Percentiles rank a stretch among this genome's conserved stretches.
These are phyloP conservation scores for Ptilonorhynchus violaceus DNA, from an alignment of 2,113 vertebrate genomes.

Conservation along the genomic window DNA sequence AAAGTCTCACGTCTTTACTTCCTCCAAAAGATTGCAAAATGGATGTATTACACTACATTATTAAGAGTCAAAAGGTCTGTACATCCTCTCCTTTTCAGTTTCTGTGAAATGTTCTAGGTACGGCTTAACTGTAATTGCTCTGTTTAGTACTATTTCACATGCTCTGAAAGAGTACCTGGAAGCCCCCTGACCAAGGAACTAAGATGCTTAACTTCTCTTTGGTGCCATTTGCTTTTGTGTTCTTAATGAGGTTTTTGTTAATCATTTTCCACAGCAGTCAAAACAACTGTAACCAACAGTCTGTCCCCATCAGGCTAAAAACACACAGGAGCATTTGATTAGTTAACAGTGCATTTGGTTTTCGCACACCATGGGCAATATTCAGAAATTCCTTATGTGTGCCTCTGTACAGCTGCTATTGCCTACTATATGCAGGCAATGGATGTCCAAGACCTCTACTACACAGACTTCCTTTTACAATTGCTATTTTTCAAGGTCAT, in stretches of 20 bases:
- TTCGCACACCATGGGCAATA: not conserved
- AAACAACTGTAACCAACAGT: not conserved
- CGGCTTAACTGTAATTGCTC: not conserved
- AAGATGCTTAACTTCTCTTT: not conserved
- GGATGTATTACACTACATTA: not conserved
- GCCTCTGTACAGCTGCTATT: not conserved
- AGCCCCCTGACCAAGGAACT: not conserved
- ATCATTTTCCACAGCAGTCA: not conserved
- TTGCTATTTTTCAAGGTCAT: not conserved
- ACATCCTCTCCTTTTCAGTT: not conserved
- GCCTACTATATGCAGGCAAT: not conserved
- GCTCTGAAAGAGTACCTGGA: not conserved
- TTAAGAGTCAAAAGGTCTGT: not conserved
- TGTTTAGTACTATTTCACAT: not conserved
- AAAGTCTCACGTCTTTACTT: not conserved
- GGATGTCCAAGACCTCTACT: not conserved
- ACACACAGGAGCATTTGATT: not conserved
- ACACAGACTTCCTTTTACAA: not conserved
- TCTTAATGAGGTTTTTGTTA: not conserved
- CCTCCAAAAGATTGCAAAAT: not conserved
- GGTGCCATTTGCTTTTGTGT: not conserved
- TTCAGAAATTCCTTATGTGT: not conserved
- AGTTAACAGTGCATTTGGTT: not conserved
- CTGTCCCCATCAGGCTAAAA: not conserved
- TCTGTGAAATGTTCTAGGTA: not conserved